Evolutionary conservation across 2,888 invertebrate species (phyloP), one percentile per base, ranked within the genome.

Genomic region (Drosophila anceps): DNA sequence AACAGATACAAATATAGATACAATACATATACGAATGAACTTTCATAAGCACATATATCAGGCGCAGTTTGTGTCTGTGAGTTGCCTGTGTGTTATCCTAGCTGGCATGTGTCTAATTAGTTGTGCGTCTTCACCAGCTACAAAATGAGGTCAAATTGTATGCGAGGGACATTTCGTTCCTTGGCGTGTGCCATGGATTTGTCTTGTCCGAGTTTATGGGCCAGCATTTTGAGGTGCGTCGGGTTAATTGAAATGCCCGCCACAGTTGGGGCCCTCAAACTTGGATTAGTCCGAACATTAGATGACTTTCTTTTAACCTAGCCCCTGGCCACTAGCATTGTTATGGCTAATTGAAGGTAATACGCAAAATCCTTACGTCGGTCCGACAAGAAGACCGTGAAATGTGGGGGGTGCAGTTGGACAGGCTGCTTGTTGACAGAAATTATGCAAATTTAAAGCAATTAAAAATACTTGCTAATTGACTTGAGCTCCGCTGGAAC

Each of bases 391-490:
- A 20, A 58, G 43, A 1, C 18, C 57, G 15, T 18, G 44, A 20
- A 15, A 39, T 39, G 31, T 51, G 13, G 18, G 8, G 60, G 31
- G 35, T 29, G 4, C 39, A 18, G 50, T 57, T 46, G 13, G 24
- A 29, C 18, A 2, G 74, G 59, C 69, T 65, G 46, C 70, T 79
- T 88, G 86, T 88, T 87, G 89, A 88, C 89, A 78, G 69, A 83
- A 83, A 81, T 87, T 88, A 87, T 87, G 89, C 86, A 87, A 87
- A 87, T 87, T 87, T 83, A 87, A 88, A 70, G 83, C 87, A 87
- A 87, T 87, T 87, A 87, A 88, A 82, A 84, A 84, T 83, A 81
- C 89, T 87, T 87, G 87, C 80, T 87, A 87, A 87, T 87, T 87
- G 89, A 87, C 89, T 87, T 83, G 71, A 79, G 68, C 73, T 79